phyloP scores from a whole-genome alignment of 1,140 invertebrate species.

The Drosophila willistoni region DNA sequence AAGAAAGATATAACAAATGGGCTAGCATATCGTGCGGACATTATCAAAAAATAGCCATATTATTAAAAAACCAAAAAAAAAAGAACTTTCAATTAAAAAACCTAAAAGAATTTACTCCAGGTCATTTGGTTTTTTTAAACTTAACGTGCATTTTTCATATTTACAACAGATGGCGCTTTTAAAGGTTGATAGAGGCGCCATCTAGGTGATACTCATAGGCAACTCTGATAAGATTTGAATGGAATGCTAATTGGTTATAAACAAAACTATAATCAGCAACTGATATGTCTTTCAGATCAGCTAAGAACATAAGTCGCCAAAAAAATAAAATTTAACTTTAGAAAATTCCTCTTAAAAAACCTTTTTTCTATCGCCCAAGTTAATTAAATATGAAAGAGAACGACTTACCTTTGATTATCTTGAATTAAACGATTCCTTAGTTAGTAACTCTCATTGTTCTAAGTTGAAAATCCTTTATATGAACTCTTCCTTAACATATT shows the following conservation, averaged over 20 bases:
- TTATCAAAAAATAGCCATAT: neutral
- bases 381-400: too few species aligned
- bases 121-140: neutral
- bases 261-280: too few species aligned
- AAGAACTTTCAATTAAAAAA: neutral
- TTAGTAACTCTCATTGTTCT: too few species aligned
- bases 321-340: too few species aligned
- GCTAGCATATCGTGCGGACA: neutral
- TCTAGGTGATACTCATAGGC: neutral
- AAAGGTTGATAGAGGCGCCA: too few species aligned
- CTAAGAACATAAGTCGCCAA: too few species aligned
- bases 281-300: too few species aligned
- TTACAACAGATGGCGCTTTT: neutral
- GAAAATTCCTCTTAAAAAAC: too few species aligned
- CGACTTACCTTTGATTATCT: neutral
- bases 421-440: neutral
- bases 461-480: too few species aligned
- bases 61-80: neutral
- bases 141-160: neutral
- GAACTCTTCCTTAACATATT: too few species aligned
- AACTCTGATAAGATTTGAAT: neutral
- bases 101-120: neutral
- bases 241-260: too few species aligned
- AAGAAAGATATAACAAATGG: constrained; percentile 3
- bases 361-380: too few species aligned